Evolutionary conservation across 2,113 vertebrate genomes (phyloP), one percentile per base, ranked within the genome.

Genomic region (Eretmochelys imbricata): DNA sequence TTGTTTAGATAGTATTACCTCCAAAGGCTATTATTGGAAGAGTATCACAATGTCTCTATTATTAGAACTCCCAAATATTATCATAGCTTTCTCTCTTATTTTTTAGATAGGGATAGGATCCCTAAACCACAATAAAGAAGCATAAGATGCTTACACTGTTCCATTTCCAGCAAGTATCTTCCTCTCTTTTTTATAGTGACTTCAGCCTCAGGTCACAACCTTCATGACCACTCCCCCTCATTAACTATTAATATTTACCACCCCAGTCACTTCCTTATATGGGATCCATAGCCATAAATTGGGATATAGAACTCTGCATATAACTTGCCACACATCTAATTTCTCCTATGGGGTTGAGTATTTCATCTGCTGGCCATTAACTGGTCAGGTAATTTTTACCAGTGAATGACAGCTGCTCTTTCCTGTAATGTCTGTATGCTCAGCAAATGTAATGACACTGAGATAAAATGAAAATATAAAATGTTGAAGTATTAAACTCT

Each of bases 81-180:
- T 59, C 10, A 95, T 90, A 89, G n/a, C 8, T 42, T 89, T 75
- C 12, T 80, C 89, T 22, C 8, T 85, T 84, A 46, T 1, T 35
- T 50, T 87, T 82, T 80, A 80, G 79, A 72, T 82, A 11, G 85
- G 89, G 84, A 69, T 38, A 91, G 22, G 7, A 0, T 78, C 2
- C 4, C 24, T 54, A 53, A 19, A 54, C 4, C 27, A 20, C 11
- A 48, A 12, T 17, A 72, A 89, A 62, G 17, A 62, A 96, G 75
- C 46, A 80, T 12, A 55, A 57, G 42, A 51, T 53, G 59, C 19
- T n/a, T 0, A 0, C 1, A 2, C 0, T 80, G 8, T 87, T 91
- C 29, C 2, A 1, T 80, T 95, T 89, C 46, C 51, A 94, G 87
- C 72, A 57, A 1, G 50, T 4, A 22, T 10, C 81, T 49, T 2